Conservation (phyloP, 2,888 invertebrate genomes). For the Drosophila incognita region DNA sequence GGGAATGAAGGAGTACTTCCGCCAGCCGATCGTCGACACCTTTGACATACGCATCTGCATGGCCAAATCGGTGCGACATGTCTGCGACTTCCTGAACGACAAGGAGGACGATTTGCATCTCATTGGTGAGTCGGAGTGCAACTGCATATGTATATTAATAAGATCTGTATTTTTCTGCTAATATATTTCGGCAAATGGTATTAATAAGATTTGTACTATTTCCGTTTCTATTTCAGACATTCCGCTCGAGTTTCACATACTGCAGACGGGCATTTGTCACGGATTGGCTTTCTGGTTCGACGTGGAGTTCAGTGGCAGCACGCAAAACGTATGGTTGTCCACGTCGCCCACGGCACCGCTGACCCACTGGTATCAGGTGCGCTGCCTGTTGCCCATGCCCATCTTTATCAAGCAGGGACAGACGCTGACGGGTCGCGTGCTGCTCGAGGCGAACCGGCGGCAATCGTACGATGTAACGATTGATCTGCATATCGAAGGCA, state of each 20-base stretch:
- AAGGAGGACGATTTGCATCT: conserved; percentile 97
- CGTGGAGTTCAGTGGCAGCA: conserved; percentile 96
- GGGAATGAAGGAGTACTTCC: conserved; percentile 98
- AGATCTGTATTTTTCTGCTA: conserved; percentile 41
- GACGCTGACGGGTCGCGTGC: conserved; percentile 93
- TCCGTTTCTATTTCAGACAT: conserved; percentile 88
- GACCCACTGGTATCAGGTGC: conserved; percentile 99
- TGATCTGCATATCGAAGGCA: conserved; percentile 95
- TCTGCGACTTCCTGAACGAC: conserved; percentile 96
- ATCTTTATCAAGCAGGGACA: conserved; percentile 98
- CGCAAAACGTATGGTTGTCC: conserved; percentile 97
- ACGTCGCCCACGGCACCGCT: conserved; percentile 99
- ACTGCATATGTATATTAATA: background rate
- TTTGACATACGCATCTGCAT: conserved; percentile 99
- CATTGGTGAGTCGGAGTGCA: conserved; percentile 86
- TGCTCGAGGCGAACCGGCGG: conserved; percentile 96
- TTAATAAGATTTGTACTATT: background rate
- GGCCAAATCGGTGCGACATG: conserved; percentile 96
- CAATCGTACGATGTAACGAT: conserved; percentile 99
- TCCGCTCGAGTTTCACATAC: conserved; percentile 95
- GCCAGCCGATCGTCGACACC: conserved; percentile 99
- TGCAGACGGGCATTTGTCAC: conserved; percentile 97
- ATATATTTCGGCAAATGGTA: background rate
- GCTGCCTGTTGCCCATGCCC: conserved; percentile 97
- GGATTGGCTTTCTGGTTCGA: conserved; percentile 99